Evolutionary conservation across 2,797 vertebrate species (phyloP), one percentile per base, ranked within the genome.

Genomic region (Coccyzus lansbergi): DNA sequence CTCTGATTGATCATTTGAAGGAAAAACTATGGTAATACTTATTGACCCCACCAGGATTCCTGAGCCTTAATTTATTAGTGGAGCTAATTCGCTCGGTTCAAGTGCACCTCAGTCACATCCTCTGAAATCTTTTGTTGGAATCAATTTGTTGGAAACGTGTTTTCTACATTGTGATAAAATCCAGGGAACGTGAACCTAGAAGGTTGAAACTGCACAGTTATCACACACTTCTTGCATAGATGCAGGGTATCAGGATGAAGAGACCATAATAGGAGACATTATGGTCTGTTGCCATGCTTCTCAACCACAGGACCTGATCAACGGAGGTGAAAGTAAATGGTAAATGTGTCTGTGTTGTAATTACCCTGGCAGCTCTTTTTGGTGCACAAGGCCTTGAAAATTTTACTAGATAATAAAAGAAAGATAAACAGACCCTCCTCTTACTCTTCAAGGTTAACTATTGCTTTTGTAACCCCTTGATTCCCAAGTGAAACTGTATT

Each of bases 311-410:
- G 67, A 25, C 26, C 2, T 26, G 83, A 92, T 79, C 92, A 82
- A 29, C 75, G 86, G 93, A 62, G 93, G 92, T 79, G 90, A 94
- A 92, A 92, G 88, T 31, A 62, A 86, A 33, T 19, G 74, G 48
- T 69, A 72, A 55, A 92, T 44, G 48, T 55, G 42, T 21, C 90
- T 76, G 65, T 75, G 74, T 28, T 88, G 74, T 40, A 79, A 86
- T 86, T 82, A 60, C 72, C 26, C 86, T 88, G 90, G 77, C 93
- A 95, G 90, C 63, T 72, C 51, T 65, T 62, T 38, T n/a, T 2
- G 4, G 25, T 59, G 40, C 52, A 76, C 59, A 48, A 59, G n/a
- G 52, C 67, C 67, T 90, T 86, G 83, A 86, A 65, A 36, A 22
- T 40, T 94, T 93, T 44, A 31, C 83, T 70, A 6, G 88, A 83